phyloP scores from a whole-genome alignment of 2,888 invertebrate genomes.

The Agonopterix subpropinquella region DNA sequence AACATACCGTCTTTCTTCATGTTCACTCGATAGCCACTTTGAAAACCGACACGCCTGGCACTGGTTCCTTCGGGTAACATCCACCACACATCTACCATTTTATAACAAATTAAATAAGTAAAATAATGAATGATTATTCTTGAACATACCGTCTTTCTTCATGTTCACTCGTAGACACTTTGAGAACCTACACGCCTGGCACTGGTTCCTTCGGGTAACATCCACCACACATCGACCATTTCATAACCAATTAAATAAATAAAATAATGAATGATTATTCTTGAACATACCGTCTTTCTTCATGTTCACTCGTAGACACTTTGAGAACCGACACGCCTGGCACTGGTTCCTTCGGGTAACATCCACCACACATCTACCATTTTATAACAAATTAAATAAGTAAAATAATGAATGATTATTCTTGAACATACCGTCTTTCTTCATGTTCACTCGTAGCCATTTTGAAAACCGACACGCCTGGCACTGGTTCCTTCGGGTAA shows the following conservation, averaged over 20 bases:
- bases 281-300: slow-evolving; percentile 88
- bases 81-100: slow-evolving; percentile 89
- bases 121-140: too few relatives aligned
- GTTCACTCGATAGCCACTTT: slow-evolving; percentile 92
- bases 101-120: too few relatives aligned
- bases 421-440: slow-evolving; percentile 86
- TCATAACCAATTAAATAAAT: too few relatives aligned
- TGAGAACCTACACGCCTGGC: slow-evolving; percentile 94
- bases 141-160: slow-evolving; percentile 90
- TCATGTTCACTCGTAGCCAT: slow-evolving; percentile 94
- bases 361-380: slow-evolving; percentile 90
- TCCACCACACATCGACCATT: slow-evolving; percentile 91
- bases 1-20: slow-evolving; percentile 94
- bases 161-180: slow-evolving; percentile 94
- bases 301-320: slow-evolving; percentile 94
- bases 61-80: slow-evolving; percentile 93
- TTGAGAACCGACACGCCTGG: slow-evolving; percentile 94
- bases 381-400: too few relatives aligned
- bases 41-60: slow-evolving; percentile 96
- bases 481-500: slow-evolving; percentile 94
- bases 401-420: too few relatives aligned
- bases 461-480: slow-evolving; percentile 95
- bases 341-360: slow-evolving; percentile 95
- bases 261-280: too few relatives aligned
- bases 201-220: slow-evolving; percentile 93